Evolutionary conservation across 2,113 vertebrate genomes (phyloP).

Genomic region (Pelusios castaneus): DNA sequence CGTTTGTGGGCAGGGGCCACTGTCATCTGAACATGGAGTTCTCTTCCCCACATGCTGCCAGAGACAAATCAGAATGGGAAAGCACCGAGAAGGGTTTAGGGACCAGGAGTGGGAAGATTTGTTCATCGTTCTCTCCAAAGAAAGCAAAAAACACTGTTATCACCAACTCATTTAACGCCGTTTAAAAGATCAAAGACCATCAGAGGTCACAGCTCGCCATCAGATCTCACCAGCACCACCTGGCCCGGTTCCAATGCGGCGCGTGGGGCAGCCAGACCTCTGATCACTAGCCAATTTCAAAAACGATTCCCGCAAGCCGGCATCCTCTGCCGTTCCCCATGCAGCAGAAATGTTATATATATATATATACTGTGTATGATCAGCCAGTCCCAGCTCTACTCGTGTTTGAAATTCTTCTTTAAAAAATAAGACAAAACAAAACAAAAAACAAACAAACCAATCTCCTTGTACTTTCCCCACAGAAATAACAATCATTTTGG

Average conservation of each 20-base stretch:
- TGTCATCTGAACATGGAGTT: not conserved
- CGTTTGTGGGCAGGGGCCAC: not conserved
- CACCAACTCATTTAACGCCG: constrained; percentile 67
- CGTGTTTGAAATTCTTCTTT: not conserved
- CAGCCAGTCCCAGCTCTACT: constrained; percentile 29
- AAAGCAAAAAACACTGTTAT: constrained; percentile 36
- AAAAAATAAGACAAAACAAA: not conserved
- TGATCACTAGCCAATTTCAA: not conserved
- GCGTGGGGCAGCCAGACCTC: not conserved
- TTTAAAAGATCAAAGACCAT: constrained; percentile 11
- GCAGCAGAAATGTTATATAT: constrained; percentile 39
- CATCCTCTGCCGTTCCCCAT: constrained; percentile 23
- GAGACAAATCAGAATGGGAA: not conserved
- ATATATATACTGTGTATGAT: constrained; percentile 55
- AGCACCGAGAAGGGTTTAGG: not conserved
- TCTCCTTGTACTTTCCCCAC: not conserved
- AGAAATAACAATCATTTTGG: constrained; percentile 12
- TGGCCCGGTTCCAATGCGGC: not conserved
- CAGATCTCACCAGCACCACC: not conserved
- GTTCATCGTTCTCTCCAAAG: not conserved
- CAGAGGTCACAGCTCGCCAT: not conserved
- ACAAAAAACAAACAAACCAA: not conserved
- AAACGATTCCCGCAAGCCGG: not conserved
- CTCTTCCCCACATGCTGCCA: not conserved
- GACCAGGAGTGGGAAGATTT: not conserved